These are phyloP conservation scores for Atherix ibis DNA, from an alignment of 2,888 invertebrate species.

Conservation along the genomic window DNA sequence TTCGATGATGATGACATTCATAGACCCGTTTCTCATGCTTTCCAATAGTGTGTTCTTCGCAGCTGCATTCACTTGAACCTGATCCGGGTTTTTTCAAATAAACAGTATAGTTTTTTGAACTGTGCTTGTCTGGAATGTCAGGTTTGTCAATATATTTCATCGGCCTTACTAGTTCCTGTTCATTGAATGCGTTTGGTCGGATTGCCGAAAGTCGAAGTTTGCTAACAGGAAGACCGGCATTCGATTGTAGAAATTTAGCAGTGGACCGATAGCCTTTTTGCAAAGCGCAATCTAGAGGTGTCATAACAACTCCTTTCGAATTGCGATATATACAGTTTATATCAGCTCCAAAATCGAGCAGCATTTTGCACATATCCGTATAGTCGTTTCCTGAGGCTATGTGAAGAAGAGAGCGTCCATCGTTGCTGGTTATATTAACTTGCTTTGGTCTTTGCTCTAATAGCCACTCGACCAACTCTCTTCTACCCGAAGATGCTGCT, in stretches of 20 bases:
- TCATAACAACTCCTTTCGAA: slow-evolving; percentile 68
- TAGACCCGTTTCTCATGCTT: slow-evolving; percentile 24
- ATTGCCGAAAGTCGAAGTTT: slow-evolving; percentile 37
- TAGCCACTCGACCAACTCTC: slow-evolving; percentile 79
- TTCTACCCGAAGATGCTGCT: slow-evolving; percentile 80
- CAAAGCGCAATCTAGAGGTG: slow-evolving; percentile 82
- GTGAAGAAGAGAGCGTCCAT: slow-evolving; percentile 84
- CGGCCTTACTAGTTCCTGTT: slow-evolving; percentile 26
- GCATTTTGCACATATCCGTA: slow-evolving; percentile 78
- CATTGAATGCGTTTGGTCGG: slow-evolving; percentile 27
- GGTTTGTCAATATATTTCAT: slow-evolving; percentile 29
- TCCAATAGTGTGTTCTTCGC: slow-evolving; percentile 21
- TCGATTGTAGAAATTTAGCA: slow-evolving; percentile 81
- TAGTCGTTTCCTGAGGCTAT: slow-evolving; percentile 89
- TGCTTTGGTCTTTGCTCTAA: slow-evolving; percentile 66
- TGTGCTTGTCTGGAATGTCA: slow-evolving; percentile 24
- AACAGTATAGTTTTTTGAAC: slow-evolving; percentile 26
- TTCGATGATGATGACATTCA: slow-evolving; percentile 23
- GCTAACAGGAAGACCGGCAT: slow-evolving; percentile 71
- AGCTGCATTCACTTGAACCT: slow-evolving; percentile 15
- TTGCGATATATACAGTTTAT: slow-evolving; percentile 73
- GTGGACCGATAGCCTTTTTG: slow-evolving; percentile 75
- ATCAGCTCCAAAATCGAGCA: slow-evolving; percentile 70
- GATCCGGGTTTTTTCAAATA: slow-evolving; percentile 23
- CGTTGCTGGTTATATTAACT: slow-evolving; percentile 78